These are phyloP conservation scores for Helicolenus hilgendorfi DNA, from an alignment of 2,797 vertebrate genomes.

Conservation along the genomic window DNA sequence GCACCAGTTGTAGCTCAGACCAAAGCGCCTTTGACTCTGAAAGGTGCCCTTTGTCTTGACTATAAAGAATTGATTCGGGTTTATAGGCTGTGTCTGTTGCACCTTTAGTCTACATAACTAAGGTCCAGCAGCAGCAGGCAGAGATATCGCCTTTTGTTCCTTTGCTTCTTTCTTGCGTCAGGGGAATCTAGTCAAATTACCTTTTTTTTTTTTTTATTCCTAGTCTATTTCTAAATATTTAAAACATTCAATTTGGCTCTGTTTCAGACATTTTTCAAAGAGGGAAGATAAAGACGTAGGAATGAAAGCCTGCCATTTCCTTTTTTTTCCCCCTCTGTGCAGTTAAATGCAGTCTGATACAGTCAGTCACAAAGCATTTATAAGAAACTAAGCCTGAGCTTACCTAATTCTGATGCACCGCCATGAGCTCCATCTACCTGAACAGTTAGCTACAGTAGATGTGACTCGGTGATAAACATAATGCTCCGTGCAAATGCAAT, in stretches of 20 bases:
- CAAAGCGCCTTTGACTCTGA: conserved; percentile 74
- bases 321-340: not conserved
- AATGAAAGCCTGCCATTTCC: conserved; percentile 7
- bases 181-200: conserved; percentile 34
- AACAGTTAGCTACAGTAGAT: conserved; percentile 56
- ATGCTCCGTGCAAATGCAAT: conserved; percentile 70
- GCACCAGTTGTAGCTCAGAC: conserved; percentile 69
- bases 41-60: conserved; percentile 83
- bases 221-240: conserved; percentile 25
- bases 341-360: conserved; percentile 23
- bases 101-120: conserved; percentile 52
- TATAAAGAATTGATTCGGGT: conserved; percentile 72
- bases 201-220: conserved; percentile 21
- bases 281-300: not conserved
- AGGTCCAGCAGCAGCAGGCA: conserved; percentile 34
- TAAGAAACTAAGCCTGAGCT: conserved; percentile 28
- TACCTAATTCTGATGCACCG: conserved; percentile 32
- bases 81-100: conserved; percentile 69
- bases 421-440: conserved; percentile 41
- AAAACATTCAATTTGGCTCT: conserved; percentile 5
- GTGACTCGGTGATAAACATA: conserved; percentile 63
- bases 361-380: conserved; percentile 37
- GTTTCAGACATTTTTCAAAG: not conserved
- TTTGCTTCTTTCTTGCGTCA: conserved; percentile 10
- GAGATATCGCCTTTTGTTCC: conserved; percentile 30